phyloP scores from a whole-genome alignment of 1,140 invertebrate genomes.

The Orchestia grillus region DNA sequence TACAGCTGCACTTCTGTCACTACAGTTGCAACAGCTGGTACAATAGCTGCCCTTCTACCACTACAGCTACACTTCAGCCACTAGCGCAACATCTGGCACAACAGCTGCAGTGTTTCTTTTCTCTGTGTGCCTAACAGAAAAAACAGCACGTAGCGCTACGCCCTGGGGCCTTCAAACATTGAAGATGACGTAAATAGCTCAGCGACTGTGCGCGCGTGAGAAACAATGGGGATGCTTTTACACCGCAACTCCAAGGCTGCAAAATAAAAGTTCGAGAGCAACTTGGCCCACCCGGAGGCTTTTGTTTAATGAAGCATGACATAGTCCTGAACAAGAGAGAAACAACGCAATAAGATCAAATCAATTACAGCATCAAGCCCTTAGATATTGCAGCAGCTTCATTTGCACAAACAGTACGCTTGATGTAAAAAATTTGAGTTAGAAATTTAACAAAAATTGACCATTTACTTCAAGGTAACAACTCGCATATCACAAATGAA shows the following conservation, averaged over 20 bases:
- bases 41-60: no score
- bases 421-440: background rate
- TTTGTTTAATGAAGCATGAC: background rate
- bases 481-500: background rate
- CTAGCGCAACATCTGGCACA: background rate
- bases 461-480: background rate
- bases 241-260: background rate
- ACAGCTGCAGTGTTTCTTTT: no score
- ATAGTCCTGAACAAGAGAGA: background rate
- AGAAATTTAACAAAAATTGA: background rate
- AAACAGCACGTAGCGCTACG: no score
- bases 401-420: background rate
- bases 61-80: background rate
- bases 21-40: background rate
- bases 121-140: no score
- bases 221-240: background rate
- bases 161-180: background rate
- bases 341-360: background rate
- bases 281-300: background rate
- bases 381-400: background rate
- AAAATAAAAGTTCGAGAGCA: background rate
- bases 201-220: no score
- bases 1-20: background rate
- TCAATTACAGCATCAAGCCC: background rate
- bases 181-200: background rate